Base-by-base conservation (phyloP, 2,888 invertebrate species). In the Thereva unica region DNA sequence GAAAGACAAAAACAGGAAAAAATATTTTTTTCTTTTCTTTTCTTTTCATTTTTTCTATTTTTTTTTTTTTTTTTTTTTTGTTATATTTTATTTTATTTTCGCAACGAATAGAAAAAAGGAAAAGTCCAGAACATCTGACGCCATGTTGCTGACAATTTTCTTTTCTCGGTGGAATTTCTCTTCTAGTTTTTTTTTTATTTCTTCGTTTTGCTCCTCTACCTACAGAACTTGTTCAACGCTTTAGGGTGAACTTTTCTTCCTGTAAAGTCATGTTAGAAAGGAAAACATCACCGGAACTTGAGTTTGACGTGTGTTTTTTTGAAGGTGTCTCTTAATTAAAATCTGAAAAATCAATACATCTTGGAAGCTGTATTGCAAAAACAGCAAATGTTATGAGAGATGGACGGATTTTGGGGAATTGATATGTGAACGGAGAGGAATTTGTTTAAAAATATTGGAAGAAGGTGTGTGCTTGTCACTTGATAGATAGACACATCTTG, bases 51-150 rank as follows among this genome's bases (percentile, higher is more conserved):
- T 49, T 49, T 49, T 12, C 12, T 49, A 10, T 49, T 49, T 7
- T 12, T 56, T 56, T 42, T 42, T 57, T 34, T 49, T 4, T 49
- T 49, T 7, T 12, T 56, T 56, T 42, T 42, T 57, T 34, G 42
- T n/a, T 45, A 45, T 44, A 42, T 23, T 23, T 23, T 23, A 23
- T 23, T 23, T 23, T 23, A 23, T 23, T 23, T 23, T 23, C 23
- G 23, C 1, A 23, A 23, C 23, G 23, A 23, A 23, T 23, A 23
- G 23, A 34, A 34, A 64, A 53, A 64, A 66, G 53, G 59, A 66
- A 59, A 66, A 59, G 57, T 66, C 66, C 52, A 66, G 53, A 56
- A 59, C 59, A 66, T 66, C 59, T 66, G 66, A 59, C 59, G 66
- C 66, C 59, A 66, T 59, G 66, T 56, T 66, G 66, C 57, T 59